A percentile compares a stretch with the other conserved stretches of the same genome.
phyloP scores from a whole-genome alignment of 2,888 invertebrate species.

The Leptopilina drosophilae region DNA sequence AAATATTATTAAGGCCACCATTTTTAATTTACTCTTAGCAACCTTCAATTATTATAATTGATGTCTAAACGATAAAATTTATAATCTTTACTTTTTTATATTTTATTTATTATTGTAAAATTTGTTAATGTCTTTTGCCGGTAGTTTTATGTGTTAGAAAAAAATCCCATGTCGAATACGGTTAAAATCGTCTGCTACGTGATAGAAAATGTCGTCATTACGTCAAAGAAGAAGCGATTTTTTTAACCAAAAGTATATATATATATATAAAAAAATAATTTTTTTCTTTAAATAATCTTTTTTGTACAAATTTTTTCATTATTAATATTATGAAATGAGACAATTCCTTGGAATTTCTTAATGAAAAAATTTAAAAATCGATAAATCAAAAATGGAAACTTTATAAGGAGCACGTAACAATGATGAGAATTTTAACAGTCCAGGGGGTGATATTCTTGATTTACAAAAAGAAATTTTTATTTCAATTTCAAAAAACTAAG shows the following conservation, averaged over 20 bases:
- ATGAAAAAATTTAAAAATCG: neutral
- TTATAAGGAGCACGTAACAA: neutral
- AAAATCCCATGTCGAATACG: neutral
- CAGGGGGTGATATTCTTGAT: neutral
- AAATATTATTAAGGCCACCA: no score
- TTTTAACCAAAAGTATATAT: no score
- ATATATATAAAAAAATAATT: neutral
- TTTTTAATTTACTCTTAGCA: no score
- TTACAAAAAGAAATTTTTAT: no score
- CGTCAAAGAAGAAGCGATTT: neutral
- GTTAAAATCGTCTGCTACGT: neutral
- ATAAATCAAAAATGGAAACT: conserved; percentile 7
- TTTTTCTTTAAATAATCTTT: neutral
- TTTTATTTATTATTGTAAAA: neutral
- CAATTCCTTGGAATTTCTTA: neutral
- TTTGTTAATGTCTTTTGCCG: neutral
- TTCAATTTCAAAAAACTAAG: no score
- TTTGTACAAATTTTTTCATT: neutral
- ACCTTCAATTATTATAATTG: no score
- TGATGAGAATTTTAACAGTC: neutral
- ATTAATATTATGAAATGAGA: no score
- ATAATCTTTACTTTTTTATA: no score
- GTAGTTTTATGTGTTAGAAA: neutral
- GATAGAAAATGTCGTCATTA: neutral
- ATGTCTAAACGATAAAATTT: no score